Conservation (phyloP, 2,797 vertebrate species). For the Artibeus lituratus region DNA sequence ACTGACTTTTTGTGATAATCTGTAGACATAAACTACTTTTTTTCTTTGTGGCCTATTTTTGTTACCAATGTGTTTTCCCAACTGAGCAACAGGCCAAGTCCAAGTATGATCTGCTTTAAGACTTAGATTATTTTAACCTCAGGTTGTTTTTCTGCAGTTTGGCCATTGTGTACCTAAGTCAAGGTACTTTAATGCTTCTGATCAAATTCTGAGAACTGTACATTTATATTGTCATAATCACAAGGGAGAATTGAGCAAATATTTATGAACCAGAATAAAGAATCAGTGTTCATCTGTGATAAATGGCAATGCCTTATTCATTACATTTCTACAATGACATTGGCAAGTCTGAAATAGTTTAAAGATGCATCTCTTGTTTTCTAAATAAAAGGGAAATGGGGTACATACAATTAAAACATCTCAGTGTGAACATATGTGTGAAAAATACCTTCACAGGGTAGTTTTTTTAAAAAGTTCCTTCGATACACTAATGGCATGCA, state of each 20-base stretch:
- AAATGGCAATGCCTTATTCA: conserved; percentile 35
- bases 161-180: background rate
- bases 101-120: background rate
- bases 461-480: conserved; percentile 64
- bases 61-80: background rate
- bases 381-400: conserved; percentile 39
- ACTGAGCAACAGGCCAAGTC: background rate
- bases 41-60: background rate
- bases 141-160: background rate
- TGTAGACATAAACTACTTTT: background rate
- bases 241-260: conserved; percentile 27
- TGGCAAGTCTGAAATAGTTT: conserved; percentile 44
- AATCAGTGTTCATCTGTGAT: conserved; percentile 11
- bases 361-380: conserved; percentile 54
- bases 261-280: conserved; percentile 16
- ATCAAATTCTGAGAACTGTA: background rate
- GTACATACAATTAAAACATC: conserved; percentile 64
- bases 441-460: conserved; percentile 59
- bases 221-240: conserved; percentile 36
- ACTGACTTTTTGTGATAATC: background rate
- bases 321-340: background rate
- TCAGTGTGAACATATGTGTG: conserved; percentile 43
- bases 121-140: background rate
- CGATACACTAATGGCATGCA: conserved; percentile 57
- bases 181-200: background rate